A percentile compares a stretch with the other conserved stretches of the same genome.
Evolutionary conservation across 2,888 invertebrate genomes (phyloP).

Genomic region (Calliopum simillimum): DNA sequence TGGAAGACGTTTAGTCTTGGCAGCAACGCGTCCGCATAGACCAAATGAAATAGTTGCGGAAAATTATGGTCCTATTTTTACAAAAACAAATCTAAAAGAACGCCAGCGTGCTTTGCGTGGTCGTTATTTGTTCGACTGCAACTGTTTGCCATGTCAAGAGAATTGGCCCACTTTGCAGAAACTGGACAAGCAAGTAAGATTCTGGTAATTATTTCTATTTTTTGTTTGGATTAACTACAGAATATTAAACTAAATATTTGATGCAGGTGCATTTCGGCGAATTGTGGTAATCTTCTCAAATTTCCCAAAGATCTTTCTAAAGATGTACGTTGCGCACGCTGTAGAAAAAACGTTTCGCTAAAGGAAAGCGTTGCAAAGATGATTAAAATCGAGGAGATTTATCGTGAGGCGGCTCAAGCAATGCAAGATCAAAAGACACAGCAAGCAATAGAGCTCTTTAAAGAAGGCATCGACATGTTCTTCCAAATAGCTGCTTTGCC

Average conservation of each 20-base stretch:
- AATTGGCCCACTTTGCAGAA: slow-evolving; percentile 80
- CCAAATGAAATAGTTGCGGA: slow-evolving; percentile 80
- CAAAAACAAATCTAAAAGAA: slow-evolving; percentile 69
- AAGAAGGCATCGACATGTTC: slow-evolving; percentile 72
- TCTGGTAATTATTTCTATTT: slow-evolving; percentile 53
- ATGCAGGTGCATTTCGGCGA: slow-evolving; percentile 69
- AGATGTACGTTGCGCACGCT: slow-evolving; percentile 69
- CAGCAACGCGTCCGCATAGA: slow-evolving; percentile 74
- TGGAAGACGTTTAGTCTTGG: slow-evolving; percentile 78
- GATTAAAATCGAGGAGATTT: slow-evolving; percentile 69
- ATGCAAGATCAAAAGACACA: slow-evolving; percentile 70
- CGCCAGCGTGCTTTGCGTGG: slow-evolving; percentile 76
- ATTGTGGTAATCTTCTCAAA: slow-evolving; percentile 68
- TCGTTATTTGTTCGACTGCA: slow-evolving; percentile 84
- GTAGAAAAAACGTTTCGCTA: slow-evolving; percentile 69
- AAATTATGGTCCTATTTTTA: slow-evolving; percentile 87
- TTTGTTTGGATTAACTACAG: background rate
- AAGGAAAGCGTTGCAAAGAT: slow-evolving; percentile 66
- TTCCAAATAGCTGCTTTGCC: slow-evolving; percentile 75
- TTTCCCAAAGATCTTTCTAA: slow-evolving; percentile 67
- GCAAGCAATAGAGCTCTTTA: slow-evolving; percentile 71
- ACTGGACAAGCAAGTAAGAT: slow-evolving; percentile 68
- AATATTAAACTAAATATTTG: background rate
- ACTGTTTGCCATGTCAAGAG: slow-evolving; percentile 78
- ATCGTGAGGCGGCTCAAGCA: slow-evolving; percentile 66